Percentiles rank a stretch among this genome's conserved stretches.
Conservation (phyloP, 2,888 invertebrate genomes). For the Cosmorhoe ocellata region DNA sequence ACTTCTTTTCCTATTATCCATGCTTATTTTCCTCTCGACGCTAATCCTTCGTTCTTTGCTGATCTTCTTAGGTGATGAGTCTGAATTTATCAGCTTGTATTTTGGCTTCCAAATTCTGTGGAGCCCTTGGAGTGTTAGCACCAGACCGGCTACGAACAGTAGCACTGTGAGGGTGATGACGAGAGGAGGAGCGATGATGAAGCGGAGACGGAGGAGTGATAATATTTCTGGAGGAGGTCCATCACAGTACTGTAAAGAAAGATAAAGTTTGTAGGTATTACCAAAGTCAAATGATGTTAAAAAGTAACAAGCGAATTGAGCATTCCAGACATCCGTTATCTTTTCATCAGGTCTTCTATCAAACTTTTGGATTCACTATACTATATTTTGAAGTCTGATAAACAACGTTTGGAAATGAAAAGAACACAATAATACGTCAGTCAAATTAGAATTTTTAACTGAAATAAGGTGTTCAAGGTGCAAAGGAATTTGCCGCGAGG, state of each 20-base stretch:
- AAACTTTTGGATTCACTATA: too few relatives aligned
- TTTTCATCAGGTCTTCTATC: too few relatives aligned
- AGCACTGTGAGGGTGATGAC: conserved; percentile 71
- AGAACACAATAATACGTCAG: too few relatives aligned
- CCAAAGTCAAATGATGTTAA: too few relatives aligned
- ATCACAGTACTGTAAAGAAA: conserved; percentile 59
- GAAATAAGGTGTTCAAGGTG: too few relatives aligned
- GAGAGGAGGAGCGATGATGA: conserved; percentile 76
- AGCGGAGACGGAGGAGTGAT: conserved; percentile 68
- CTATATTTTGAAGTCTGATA: too few relatives aligned
- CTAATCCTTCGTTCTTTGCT: conserved; percentile 33
- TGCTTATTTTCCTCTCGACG: conserved; percentile 32
- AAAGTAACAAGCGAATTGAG: too few relatives aligned
- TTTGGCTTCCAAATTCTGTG: conserved; percentile 58
- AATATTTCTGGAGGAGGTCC: conserved; percentile 67
- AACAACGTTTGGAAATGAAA: too few relatives aligned
- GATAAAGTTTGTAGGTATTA: neutral
- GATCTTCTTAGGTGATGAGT: conserved; percentile 36
- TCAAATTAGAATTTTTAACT: too few relatives aligned
- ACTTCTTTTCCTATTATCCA: conserved; percentile 34
- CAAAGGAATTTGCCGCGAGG: too few relatives aligned
- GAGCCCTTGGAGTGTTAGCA: conserved; percentile 65
- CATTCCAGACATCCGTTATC: too few relatives aligned
- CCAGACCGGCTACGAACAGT: conserved; percentile 69
- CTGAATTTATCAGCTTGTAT: conserved; percentile 50